Evolutionary conservation across 2,888 invertebrate genomes (phyloP).

Genomic region (Torymus aiolomorphi): DNA sequence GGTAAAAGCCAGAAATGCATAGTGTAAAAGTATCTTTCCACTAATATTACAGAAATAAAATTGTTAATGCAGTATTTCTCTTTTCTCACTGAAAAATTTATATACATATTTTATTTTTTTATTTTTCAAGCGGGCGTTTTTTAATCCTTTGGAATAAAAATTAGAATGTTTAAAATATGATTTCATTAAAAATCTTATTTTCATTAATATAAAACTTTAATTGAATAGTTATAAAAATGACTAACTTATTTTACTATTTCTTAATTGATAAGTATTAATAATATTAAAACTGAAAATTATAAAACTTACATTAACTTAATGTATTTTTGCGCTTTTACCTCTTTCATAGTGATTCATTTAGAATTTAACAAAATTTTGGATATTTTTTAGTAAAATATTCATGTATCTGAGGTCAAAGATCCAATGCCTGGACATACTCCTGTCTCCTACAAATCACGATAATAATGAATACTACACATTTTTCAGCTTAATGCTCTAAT

Average conservation of each 20-base stretch:
- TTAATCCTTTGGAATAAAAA: background rate
- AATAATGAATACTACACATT: background rate
- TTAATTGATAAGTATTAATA: background rate
- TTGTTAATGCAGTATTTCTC: constrained; percentile 31
- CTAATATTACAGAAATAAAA: constrained; percentile 47
- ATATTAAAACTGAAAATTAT: constrained; percentile 22
- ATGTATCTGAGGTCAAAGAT: constrained; percentile 40
- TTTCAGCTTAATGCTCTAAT: background rate
- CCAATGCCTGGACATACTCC: constrained; percentile 44
- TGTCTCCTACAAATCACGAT: background rate
- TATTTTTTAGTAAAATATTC: constrained; percentile 38
- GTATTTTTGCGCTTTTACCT: constrained; percentile 57
- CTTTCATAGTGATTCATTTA: constrained; percentile 45
- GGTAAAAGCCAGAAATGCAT: constrained; percentile 57
- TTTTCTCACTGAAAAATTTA: background rate
- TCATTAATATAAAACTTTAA: no score
- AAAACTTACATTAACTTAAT: constrained; percentile 36
- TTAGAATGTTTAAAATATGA: background rate
- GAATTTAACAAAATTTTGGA: constrained; percentile 25
- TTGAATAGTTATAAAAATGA: no score
- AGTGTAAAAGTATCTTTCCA: constrained; percentile 48
- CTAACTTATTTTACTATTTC: no score
- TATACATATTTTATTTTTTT: background rate
- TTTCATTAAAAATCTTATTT: background rate
- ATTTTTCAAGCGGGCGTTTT: background rate